Percentiles rank a stretch among this genome's conserved stretches.
Conservation (phyloP, 2,888 invertebrate species). For the Andricus quercusramuli region DNA sequence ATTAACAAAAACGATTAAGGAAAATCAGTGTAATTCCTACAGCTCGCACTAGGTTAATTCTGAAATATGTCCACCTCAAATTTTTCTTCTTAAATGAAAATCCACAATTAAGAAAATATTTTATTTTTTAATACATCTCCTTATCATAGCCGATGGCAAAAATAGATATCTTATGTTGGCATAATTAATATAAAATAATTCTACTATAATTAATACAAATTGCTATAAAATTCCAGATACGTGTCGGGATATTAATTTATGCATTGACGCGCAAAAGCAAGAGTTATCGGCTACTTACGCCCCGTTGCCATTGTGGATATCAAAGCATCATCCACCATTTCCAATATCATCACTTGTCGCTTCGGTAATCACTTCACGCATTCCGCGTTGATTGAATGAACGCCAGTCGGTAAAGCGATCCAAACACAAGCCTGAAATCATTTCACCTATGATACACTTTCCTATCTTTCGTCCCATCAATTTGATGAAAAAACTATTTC, state of each 20-base stretch:
- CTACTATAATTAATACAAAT: neutral
- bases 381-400: conserved; percentile 58
- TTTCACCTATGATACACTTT: conserved; percentile 59
- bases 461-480: neutral
- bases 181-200: neutral
- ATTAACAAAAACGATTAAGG: too few species aligned
- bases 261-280: neutral
- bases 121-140: too few species aligned
- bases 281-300: conserved; percentile 7
- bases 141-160: neutral
- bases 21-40: too few species aligned
- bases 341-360: conserved; percentile 66
- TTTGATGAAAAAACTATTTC: neutral
- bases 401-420: conserved; percentile 58
- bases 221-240: too few species aligned
- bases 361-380: conserved; percentile 65
- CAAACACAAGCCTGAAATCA: conserved; percentile 62
- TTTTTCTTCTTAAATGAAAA: too few species aligned
- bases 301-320: conserved; percentile 2
- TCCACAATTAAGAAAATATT: too few species aligned
- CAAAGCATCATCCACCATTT: conserved; percentile 57
- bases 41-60: too few species aligned
- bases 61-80: too few species aligned
- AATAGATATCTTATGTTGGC: neutral
- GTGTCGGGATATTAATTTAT: neutral